Conservation (phyloP, 2,797 vertebrate species). For the Acrossocheilus fasciatus region DNA sequence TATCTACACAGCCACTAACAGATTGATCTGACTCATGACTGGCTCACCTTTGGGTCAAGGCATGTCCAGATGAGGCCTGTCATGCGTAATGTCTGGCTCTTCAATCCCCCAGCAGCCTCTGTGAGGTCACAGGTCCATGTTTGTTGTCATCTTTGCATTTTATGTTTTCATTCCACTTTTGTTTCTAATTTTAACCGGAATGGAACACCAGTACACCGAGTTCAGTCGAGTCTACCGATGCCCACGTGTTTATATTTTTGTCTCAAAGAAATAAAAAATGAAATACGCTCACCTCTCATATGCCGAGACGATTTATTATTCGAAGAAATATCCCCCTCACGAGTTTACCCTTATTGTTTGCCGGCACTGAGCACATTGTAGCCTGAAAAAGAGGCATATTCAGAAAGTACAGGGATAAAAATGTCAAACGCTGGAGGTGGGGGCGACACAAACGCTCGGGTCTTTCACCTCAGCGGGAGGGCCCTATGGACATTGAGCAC, state of each 20-base stretch:
- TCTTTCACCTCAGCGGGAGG: slow-evolving; percentile 49
- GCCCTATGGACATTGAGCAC: slow-evolving; percentile 46
- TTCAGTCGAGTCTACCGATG: not conserved
- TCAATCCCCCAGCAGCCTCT: slow-evolving; percentile 16
- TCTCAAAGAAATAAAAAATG: not conserved
- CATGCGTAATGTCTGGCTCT: slow-evolving; percentile 6
- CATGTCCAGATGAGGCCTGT: slow-evolving; percentile 33
- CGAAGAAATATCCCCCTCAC: not conserved
- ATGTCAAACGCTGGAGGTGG: slow-evolving; percentile 49
- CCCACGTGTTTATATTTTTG: not conserved
- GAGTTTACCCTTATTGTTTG: slow-evolving; percentile 6
- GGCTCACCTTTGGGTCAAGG: slow-evolving; percentile 37
- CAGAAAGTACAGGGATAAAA: slow-evolving; percentile 38
- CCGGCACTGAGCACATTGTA: not conserved
- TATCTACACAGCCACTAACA: slow-evolving; percentile 3
- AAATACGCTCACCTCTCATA: not conserved
- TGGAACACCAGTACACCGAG: not conserved
- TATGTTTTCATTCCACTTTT: not conserved
- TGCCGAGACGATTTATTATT: slow-evolving; percentile 7
- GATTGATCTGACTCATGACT: slow-evolving; percentile 41
- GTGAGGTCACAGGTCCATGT: slow-evolving; percentile 15
- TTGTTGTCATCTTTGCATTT: slow-evolving; percentile 20
- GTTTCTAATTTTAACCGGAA: not conserved
- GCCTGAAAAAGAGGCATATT: slow-evolving; percentile 30
- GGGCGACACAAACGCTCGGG: slow-evolving; percentile 31